Conservation (phyloP, 2,888 invertebrate genomes). For the Tortrix viridana region DNA sequence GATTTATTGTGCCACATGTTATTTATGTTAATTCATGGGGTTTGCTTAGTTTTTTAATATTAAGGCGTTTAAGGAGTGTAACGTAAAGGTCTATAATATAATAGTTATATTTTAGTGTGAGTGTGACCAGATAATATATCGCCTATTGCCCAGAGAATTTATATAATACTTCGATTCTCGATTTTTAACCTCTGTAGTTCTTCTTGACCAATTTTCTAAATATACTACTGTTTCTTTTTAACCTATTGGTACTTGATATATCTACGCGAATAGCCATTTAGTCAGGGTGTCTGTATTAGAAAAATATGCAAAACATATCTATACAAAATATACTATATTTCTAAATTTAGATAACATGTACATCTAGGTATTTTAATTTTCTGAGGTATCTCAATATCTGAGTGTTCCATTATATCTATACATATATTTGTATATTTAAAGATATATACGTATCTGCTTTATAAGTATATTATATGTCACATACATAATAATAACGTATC, state of each 20-base stretch:
- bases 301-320: conserved; percentile 42
- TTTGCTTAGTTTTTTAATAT: conserved; percentile 23
- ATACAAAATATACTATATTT: conserved; percentile 28
- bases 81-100: conserved; percentile 39
- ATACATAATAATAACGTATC: conserved; percentile 33
- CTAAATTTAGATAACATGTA: conserved; percentile 8
- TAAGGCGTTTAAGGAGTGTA: conserved; percentile 44
- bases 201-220: conserved; percentile 50
- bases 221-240: conserved; percentile 35
- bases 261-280: conserved; percentile 49
- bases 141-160: conserved; percentile 51
- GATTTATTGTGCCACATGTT: conserved; percentile 28
- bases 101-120: conserved; percentile 26
- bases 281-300: conserved; percentile 58
- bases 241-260: conserved; percentile 39
- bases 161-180: conserved; percentile 54
- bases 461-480: conserved; percentile 26
- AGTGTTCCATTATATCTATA: conserved; percentile 17
- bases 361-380: too few relatives aligned
- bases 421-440: conserved; percentile 12
- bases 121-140: conserved; percentile 40
- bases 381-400: conserved; percentile 1
- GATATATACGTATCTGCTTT: too few relatives aligned
- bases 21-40: conserved; percentile 24
- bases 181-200: conserved; percentile 45